Base-by-base conservation (phyloP, 2,797 vertebrate genomes). In the Sphenodon punctatus region DNA sequence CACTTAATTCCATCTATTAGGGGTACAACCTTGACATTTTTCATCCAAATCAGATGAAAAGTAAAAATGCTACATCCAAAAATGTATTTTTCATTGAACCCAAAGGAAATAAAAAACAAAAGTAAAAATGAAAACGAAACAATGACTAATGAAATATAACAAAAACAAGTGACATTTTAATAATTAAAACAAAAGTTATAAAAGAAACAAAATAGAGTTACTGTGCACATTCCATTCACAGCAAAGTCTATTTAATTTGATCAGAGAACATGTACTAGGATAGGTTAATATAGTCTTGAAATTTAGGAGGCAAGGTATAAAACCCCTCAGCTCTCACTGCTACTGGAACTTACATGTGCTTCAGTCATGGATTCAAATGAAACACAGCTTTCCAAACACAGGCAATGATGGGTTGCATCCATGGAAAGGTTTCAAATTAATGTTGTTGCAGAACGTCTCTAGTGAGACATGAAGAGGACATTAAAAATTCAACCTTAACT, bases 221-320 rank as follows among this genome's bases (percentile, higher is more conserved):
- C n/a, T n/a, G n/a, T n/a, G n/a, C n/a, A n/a, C n/a, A n/a, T n/a
- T n/a, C n/a, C n/a, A n/a, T n/a, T n/a, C n/a, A n/a, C n/a, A 53
- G 19, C 32, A 77, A 68, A 72, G 39, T 14, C 59, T 12, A 25
- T 82, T 43, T 32, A 56, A 65, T 5, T 42, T 7, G 23, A 43
- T 25, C 65, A 23, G 6, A 56, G 9, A 53, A 30, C 16, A n/a
- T n/a, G 22, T 10, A 67, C 59, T 6, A 38, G 36, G 10, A 34
- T 89, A 58, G 76, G 67, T 68, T 84, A 76, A 45, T 65, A 48
- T 20, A 42, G 32, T 78, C 43, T 38, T 82, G 65, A 78, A 75
- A 65, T 46, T 45, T 67, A 25, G 84, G 46, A 6, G 68, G 19
- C 14, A 69, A 76, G 8, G 39, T 67, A 53, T 3, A 86, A 78